Base-by-base conservation (phyloP, 2,888 invertebrate species). In the Mythimna loreyi region DNA sequence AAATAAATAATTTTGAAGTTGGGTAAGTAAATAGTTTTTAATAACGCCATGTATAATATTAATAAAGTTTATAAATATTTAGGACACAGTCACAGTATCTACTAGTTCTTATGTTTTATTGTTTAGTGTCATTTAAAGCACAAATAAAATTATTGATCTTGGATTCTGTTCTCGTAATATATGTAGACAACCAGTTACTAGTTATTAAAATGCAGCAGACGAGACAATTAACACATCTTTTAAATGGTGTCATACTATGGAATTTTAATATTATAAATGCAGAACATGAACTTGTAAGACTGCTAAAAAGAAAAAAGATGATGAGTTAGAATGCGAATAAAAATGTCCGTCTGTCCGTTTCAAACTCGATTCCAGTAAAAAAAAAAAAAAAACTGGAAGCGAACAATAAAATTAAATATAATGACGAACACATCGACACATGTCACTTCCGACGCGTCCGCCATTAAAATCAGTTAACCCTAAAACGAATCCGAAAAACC, bases 381-480 rank as follows among this genome's bases (percentile, higher is more conserved):
- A 28, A 28, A 7, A 4, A 13, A 23, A 76, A 82, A 81, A 82
- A 80, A 76, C 56, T 80, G 72, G 80, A 81, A 82, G 64, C 58
- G 66, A 58, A 77, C 70, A 89, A 92, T 92, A 94, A 93, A 92
- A 94, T 94, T 92, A 92, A 92, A 92, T 87, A 89, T 93, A 94
- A 94, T 93, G 94, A 93, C 93, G 88, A 89, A 91, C 85, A 85
- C 85, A 86, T 86, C 84, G 91, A 93, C 95, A 96, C 91, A 95
- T 96, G 95, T 92, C 93, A 94, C 91, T 94, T 96, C 95, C 95
- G 94, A 94, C 90, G 85, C 91, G 85, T 86, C 88, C 86, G 67
- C 75, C 78, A 84, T 84, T 84, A 84, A 92, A 94, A 94, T 94
- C 94, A 91, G 90, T 93, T 93, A 93, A 93, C 89, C 90, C 90